Percentiles rank a stretch among this genome's conserved stretches.
phyloP scores from a whole-genome alignment of 2,113 vertebrate genomes.

The Nibea albiflora region DNA sequence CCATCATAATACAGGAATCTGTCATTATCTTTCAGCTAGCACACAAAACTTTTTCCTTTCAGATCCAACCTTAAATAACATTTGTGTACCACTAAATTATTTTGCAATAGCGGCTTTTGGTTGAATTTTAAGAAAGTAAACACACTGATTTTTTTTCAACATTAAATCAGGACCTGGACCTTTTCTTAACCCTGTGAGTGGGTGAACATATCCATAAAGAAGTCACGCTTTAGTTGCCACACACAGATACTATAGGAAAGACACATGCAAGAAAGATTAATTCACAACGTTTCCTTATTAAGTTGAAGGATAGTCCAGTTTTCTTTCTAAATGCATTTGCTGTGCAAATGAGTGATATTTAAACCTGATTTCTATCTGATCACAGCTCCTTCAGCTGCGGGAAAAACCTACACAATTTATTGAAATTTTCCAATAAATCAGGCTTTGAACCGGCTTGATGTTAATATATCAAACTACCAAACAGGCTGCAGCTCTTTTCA shows the following conservation, averaged over 20 bases:
- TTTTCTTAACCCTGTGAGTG: not conserved
- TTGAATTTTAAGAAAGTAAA: not conserved
- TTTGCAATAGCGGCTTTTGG: not conserved
- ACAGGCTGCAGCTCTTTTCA: slow-evolving; percentile 20
- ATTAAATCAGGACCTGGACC: not conserved
- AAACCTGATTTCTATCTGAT: not conserved
- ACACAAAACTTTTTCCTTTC: not conserved
- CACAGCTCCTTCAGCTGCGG: slow-evolving; percentile 10
- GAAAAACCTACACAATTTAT: slow-evolving; percentile 20
- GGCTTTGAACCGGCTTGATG: slow-evolving; percentile 27
- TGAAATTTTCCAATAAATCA: not conserved
- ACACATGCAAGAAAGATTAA: too few species aligned
- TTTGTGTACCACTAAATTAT: not conserved
- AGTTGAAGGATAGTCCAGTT: not conserved
- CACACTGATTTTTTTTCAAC: not conserved
- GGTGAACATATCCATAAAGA: not conserved
- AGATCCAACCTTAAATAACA: not conserved
- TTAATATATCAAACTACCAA: slow-evolving; percentile 29
- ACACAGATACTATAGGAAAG: not conserved
- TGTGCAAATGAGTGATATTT: not conserved
- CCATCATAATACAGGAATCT: too few species aligned
- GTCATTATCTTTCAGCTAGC: not conserved
- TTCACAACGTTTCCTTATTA: not conserved
- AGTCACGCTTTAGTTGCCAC: not conserved
- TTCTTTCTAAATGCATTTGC: not conserved